Evolutionary conservation across 1,140 invertebrate genomes (phyloP).

Genomic region (Ceratitis capitata): DNA sequence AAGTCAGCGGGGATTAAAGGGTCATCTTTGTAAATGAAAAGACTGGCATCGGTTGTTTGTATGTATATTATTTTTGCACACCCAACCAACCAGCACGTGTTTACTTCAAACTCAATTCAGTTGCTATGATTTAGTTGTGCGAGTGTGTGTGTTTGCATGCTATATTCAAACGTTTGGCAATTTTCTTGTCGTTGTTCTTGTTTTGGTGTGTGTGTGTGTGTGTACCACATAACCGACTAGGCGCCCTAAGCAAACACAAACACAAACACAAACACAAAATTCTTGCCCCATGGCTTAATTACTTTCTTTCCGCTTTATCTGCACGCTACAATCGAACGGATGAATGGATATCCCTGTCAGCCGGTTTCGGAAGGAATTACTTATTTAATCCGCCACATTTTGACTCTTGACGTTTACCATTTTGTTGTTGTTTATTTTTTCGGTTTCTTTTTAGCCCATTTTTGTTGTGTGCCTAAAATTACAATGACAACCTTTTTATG

Average conservation of each 20-base stretch:
- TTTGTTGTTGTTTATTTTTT: no score
- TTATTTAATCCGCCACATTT: background rate
- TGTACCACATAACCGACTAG: no score
- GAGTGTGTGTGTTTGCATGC: no score
- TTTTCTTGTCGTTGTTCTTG: no score
- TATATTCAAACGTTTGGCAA: background rate
- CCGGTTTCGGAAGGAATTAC: background rate
- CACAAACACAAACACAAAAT: background rate
- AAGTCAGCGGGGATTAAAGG: conserved; percentile 6
- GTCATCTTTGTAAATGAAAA: background rate
- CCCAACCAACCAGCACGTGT: background rate
- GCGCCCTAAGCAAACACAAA: conserved; percentile 26
- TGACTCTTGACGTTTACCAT: background rate
- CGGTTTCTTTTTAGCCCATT: background rate
- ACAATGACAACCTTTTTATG: background rate
- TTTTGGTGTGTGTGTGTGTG: no score
- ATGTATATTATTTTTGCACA: no score
- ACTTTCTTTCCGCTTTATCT: conserved; percentile 32
- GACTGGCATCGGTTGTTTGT: background rate
- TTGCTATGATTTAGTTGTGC: no score
- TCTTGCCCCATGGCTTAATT: background rate
- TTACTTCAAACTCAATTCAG: background rate
- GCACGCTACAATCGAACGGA: background rate
- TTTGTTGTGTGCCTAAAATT: background rate
- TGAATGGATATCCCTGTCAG: background rate